These are phyloP conservation scores for Eupleurogrammus muticus DNA, from an alignment of 2,797 vertebrate genomes.

Conservation along the genomic window DNA sequence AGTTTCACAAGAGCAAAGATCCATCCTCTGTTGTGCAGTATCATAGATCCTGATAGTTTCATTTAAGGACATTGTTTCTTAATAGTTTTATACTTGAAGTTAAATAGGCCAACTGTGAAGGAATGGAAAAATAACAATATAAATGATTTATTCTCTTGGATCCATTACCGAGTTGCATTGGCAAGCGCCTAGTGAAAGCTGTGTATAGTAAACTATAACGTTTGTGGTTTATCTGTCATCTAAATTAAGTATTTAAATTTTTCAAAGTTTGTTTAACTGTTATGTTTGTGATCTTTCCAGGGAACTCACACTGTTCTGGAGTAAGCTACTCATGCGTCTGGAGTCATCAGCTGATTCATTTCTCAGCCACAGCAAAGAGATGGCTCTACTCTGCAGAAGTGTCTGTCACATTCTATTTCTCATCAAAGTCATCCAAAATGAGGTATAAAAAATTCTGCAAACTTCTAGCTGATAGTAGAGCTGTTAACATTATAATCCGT, in stretches of 20 bases:
- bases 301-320: slow-evolving; percentile 99
- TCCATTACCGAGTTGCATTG: slow-evolving; percentile 4
- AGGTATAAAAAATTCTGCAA: slow-evolving; percentile 86
- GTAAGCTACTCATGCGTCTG: slow-evolving; percentile 96
- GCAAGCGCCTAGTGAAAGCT: background rate
- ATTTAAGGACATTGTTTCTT: background rate
- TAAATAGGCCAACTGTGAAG: slow-evolving; percentile 7
- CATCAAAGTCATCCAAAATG: slow-evolving; percentile 99
- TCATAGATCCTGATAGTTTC: slow-evolving; percentile 1
- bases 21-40: slow-evolving; percentile 2
- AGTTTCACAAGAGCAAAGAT: slow-evolving; percentile 3
- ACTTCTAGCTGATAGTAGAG: slow-evolving; percentile 9
- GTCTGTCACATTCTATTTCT: slow-evolving; percentile 99
- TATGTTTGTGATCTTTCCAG: slow-evolving; percentile 75
- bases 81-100: background rate
- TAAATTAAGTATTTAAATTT: background rate
- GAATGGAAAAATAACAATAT: background rate
- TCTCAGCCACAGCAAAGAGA: slow-evolving; percentile 94
- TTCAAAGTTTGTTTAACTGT: slow-evolving; percentile 14
- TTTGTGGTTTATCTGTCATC: slow-evolving; percentile 1
- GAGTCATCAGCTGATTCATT: slow-evolving; percentile 94
- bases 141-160: background rate
- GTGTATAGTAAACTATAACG: background rate
- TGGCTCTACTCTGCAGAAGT: slow-evolving; percentile 95
- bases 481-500: background rate